A percentile compares a stretch with the other conserved stretches of the same genome.
Conservation (phyloP, 2,113 vertebrate genomes). For the Electrona antarctica region DNA sequence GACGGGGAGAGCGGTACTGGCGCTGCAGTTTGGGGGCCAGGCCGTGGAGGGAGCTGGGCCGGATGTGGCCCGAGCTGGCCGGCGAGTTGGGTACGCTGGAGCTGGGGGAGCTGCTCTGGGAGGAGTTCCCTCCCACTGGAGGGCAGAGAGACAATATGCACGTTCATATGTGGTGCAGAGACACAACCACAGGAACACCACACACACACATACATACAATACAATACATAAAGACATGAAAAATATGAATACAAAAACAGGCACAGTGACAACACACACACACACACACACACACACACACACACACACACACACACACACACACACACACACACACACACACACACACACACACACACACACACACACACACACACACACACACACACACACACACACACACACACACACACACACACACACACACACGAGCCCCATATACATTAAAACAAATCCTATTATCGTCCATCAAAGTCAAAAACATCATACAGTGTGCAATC, state of each 20-base stretch:
- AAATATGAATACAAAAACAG: not conserved
- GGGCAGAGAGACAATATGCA: slow-evolving; percentile 1
- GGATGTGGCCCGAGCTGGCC: slow-evolving; percentile 92
- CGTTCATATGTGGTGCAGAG: too few relatives aligned
- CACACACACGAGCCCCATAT: not conserved
- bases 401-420: slow-evolving; percentile 13
- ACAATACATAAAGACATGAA: not conserved
- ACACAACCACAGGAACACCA: too few relatives aligned
- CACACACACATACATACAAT: not conserved
- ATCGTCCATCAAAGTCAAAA: not conserved
- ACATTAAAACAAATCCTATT: slow-evolving; percentile 1
- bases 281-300: not conserved
- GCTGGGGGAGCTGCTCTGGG: slow-evolving; percentile 96
- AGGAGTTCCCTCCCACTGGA: slow-evolving; percentile 91
- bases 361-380: not conserved
- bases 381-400: not conserved
- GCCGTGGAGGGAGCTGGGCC: slow-evolving; percentile 95
- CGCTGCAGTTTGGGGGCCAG: slow-evolving; percentile 96
- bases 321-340: slow-evolving; percentile 7
- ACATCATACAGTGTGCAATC: not conserved
- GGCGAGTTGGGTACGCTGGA: slow-evolving; percentile 97
- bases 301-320: slow-evolving; percentile 14
- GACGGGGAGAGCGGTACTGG: slow-evolving; percentile 93
- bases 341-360: slow-evolving; percentile 8
- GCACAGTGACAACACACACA: not conserved